Evolutionary conservation across 2,797 vertebrate species (phyloP).

Genomic region (Rachycentron canadum): DNA sequence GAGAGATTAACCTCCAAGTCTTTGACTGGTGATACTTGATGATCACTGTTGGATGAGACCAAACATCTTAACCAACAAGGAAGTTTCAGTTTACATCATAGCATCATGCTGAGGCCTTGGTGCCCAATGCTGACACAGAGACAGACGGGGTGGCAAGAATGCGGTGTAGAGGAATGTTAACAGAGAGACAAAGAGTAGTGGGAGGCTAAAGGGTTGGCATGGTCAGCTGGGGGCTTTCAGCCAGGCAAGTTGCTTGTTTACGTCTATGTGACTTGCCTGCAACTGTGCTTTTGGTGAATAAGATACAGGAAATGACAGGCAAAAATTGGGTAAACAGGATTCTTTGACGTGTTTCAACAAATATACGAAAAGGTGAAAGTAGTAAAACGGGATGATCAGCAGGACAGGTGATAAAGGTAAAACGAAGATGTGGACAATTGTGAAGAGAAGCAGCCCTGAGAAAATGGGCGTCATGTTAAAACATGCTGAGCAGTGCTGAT

Average conservation of each 20-base stretch:
- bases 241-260: slow-evolving; percentile 45
- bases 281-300: slow-evolving; percentile 2
- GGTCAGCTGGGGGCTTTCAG: slow-evolving; percentile 23
- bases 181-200: slow-evolving; percentile 57
- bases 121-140: slow-evolving; percentile 50
- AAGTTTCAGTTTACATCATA: neutral
- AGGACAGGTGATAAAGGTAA: neutral
- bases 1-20: neutral
- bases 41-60: neutral
- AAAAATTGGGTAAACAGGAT: neutral
- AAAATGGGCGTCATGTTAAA: neutral
- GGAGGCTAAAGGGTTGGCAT: slow-evolving; percentile 22
- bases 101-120: slow-evolving; percentile 29
- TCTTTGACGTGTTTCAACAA: neutral
- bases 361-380: neutral
- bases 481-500: neutral
- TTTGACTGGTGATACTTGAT: too few species aligned
- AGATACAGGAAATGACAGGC: neutral
- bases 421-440: neutral
- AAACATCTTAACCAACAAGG: neutral
- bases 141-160: slow-evolving; percentile 48
- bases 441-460: neutral
- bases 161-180: slow-evolving; percentile 62
- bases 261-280: slow-evolving; percentile 16
- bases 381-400: neutral